phyloP scores from a whole-genome alignment of 2,113 vertebrate species.

The Probosciger aterrimus region DNA sequence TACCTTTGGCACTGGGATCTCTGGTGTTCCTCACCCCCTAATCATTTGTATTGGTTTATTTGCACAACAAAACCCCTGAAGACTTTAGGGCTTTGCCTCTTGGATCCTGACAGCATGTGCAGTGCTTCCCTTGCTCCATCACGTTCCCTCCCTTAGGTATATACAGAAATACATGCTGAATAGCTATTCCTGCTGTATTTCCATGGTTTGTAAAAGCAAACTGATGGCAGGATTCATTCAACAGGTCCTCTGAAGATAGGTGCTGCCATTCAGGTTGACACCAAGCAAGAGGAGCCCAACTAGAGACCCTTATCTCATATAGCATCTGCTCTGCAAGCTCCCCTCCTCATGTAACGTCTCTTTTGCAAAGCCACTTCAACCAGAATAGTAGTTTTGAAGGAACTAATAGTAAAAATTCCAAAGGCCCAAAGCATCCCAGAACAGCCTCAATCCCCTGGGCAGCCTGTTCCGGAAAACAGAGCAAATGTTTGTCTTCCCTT shows the following conservation, averaged over 20 bases:
- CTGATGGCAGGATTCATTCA: not conserved
- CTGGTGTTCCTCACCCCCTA: not conserved
- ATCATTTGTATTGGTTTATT: not conserved
- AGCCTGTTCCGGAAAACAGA: not conserved
- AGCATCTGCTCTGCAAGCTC: not conserved
- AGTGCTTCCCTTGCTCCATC: not conserved
- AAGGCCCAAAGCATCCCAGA: not conserved
- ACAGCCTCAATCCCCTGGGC: not conserved
- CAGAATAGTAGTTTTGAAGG: not conserved
- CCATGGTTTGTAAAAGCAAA: not conserved
- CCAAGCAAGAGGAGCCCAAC: not conserved
- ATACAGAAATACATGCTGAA: not conserved
- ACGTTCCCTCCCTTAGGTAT: not conserved
- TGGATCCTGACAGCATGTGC: not conserved
- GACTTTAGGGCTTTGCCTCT: not conserved
- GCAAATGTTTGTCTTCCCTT: not conserved
- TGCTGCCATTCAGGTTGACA: not conserved
- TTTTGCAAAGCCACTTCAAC: not conserved
- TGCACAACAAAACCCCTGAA: not conserved
- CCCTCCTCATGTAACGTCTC: rapidly evolving
- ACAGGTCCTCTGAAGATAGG: not conserved
- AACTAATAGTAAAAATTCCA: not conserved
- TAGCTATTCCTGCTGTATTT: not conserved
- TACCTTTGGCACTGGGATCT: not conserved
- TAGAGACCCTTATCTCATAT: not conserved